Evolutionary conservation across 1,140 invertebrate species (phyloP).

Genomic region (Apocrypta bakeri): DNA sequence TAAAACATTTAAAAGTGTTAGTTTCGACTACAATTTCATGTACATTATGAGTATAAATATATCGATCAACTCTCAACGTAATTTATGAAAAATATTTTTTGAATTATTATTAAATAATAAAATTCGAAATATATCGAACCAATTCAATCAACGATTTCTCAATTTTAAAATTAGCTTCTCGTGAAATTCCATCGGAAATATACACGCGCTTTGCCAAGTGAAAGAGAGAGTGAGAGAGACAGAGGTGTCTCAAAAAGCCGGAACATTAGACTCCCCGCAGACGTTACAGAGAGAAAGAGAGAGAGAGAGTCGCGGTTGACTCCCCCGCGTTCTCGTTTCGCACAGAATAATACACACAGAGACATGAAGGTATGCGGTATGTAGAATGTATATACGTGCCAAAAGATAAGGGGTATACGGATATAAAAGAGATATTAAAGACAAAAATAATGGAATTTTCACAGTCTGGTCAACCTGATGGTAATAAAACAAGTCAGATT

Average conservation of each 20-base stretch:
- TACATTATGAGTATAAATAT: too few relatives aligned
- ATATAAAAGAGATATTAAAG: background rate
- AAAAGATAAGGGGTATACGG: background rate
- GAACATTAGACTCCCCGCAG: background rate
- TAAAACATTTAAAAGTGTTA: too few relatives aligned
- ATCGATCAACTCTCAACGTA: too few relatives aligned
- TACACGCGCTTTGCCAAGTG: background rate
- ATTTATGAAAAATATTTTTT: too few relatives aligned
- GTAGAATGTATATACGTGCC: background rate
- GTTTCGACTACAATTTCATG: too few relatives aligned
- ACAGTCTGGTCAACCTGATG: too few relatives aligned
- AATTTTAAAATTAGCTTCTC: background rate
- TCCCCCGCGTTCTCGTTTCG: background rate
- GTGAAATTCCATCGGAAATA: background rate
- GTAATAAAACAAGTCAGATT: too few relatives aligned
- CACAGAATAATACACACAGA: background rate
- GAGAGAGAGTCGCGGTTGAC: background rate
- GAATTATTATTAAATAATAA: too few relatives aligned
- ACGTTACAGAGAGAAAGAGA: background rate
- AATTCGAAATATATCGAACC: background rate
- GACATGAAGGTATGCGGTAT: background rate
- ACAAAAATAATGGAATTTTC: background rate
- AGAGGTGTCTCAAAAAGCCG: background rate
- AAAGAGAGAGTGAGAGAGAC: background rate
- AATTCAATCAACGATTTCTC: background rate